These are phyloP conservation scores for Morpho helenor DNA, from an alignment of 2,888 invertebrate species.

Conservation along the genomic window DNA sequence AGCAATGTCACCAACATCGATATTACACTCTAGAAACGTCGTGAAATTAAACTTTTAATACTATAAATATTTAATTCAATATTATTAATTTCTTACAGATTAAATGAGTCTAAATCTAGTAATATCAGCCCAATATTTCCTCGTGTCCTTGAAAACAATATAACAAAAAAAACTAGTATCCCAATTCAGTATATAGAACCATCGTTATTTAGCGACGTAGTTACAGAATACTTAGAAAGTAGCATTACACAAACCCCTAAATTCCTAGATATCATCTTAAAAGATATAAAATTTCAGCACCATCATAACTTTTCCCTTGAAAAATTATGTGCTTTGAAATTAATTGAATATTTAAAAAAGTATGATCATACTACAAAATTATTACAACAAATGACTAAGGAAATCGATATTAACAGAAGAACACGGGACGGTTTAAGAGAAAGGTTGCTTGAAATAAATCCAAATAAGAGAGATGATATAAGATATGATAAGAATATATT, in stretches of 20 bases:
- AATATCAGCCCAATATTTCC: constrained; percentile 53
- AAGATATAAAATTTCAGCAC: constrained; percentile 80
- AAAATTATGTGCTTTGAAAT: constrained; percentile 74
- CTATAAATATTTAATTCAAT: too few relatives aligned
- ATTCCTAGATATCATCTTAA: constrained; percentile 55
- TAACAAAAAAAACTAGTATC: constrained; percentile 31
- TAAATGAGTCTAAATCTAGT: constrained; percentile 26
- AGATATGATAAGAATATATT: constrained; percentile 61
- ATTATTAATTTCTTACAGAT: constrained; percentile 36
- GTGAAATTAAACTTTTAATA: not conserved
- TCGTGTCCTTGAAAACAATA: constrained; percentile 45
- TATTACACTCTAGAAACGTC: too few relatives aligned
- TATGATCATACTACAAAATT: constrained; percentile 53
- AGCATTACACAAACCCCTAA: constrained; percentile 34
- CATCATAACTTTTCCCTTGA: constrained; percentile 83
- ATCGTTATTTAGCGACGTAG: constrained; percentile 39
- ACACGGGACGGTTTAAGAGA: constrained; percentile 56
- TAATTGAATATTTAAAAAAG: constrained; percentile 75
- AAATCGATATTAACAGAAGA: constrained; percentile 55
- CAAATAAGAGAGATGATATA: constrained; percentile 49
- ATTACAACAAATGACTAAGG: constrained; percentile 44
- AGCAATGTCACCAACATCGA: not conserved
- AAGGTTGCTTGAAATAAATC: constrained; percentile 50
- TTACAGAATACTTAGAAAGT: constrained; percentile 31
- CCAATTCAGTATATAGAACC: constrained; percentile 52